Percentiles rank a stretch among this genome's conserved stretches.
Conservation (phyloP, 1,140 invertebrate species). For the Drosophila busckii region DNA sequence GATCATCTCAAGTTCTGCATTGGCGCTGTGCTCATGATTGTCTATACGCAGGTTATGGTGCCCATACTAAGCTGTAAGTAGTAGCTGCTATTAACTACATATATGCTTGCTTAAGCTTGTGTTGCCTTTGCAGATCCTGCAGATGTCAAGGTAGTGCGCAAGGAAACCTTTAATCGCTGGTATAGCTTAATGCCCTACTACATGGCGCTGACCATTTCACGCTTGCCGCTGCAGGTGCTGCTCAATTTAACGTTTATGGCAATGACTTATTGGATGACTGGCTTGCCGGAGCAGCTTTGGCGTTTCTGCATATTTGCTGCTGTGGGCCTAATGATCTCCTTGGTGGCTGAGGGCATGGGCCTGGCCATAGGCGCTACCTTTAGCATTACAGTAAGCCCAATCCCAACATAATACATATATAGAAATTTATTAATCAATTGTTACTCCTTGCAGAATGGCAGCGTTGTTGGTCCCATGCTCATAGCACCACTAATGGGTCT, state of each 20-base stretch:
- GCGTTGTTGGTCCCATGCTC: constrained; percentile 82
- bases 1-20: constrained; percentile 85
- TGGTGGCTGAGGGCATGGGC: constrained; percentile 83
- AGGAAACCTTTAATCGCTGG: constrained; percentile 92
- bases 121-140: constrained; percentile 83
- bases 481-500: constrained; percentile 83
- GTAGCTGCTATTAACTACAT: not conserved
- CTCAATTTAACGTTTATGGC: constrained; percentile 82
- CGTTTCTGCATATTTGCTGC: constrained; percentile 81
- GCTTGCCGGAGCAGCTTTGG: constrained; percentile 80
- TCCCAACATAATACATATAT: no score
- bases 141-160: constrained; percentile 88
- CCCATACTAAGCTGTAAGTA: constrained; percentile 82
- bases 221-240: constrained; percentile 81
- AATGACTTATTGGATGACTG: constrained; percentile 82
- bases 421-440: not conserved
- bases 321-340: constrained; percentile 81
- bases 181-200: constrained; percentile 90
- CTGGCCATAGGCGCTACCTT: constrained; percentile 84
- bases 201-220: constrained; percentile 86
- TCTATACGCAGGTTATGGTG: constrained; percentile 84
- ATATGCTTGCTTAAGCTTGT: not conserved
- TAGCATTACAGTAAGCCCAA: constrained; percentile 82
- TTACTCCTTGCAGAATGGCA: constrained; percentile 82
- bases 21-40: constrained; percentile 82